Conservation (phyloP, 2,113 vertebrate species). For the Aramus guarauna region DNA sequence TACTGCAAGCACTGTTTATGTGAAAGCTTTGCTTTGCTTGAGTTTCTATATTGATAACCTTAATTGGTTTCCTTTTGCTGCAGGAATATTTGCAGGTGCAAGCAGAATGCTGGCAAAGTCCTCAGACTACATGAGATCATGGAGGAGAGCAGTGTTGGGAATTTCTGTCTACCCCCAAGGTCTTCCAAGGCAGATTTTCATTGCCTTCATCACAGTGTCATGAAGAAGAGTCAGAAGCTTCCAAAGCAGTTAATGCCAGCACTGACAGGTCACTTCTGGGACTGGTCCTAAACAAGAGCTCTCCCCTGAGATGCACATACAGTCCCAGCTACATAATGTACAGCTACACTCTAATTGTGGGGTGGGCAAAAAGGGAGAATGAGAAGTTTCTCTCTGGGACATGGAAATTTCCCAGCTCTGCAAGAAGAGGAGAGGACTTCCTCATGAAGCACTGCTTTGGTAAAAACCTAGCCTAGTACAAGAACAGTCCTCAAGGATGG, state of each 20-base stretch:
- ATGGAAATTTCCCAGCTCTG: conserved; percentile 16
- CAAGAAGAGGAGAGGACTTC: not conserved
- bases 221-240: not conserved
- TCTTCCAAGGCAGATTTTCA: not conserved
- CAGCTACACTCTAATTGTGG: not conserved
- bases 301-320: not conserved
- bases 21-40: not conserved
- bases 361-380: not conserved
- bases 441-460: not conserved
- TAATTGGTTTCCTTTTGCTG: not conserved
- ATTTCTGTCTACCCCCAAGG: not conserved
- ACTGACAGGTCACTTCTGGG: not conserved
- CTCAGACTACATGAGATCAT: not conserved
- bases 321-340: not conserved
- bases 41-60: not conserved
- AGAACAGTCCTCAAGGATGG: not conserved
- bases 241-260: not conserved
- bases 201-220: not conserved
- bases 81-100: not conserved
- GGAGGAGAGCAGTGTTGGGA: not conserved
- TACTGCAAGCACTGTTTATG: not conserved
- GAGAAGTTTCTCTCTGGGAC: not conserved
- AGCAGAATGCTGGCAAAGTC: not conserved
- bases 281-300: not conserved
- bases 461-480: not conserved